These are phyloP conservation scores for Mya arenaria DNA, from an alignment of 1,140 invertebrate genomes.

Conservation along the genomic window DNA sequence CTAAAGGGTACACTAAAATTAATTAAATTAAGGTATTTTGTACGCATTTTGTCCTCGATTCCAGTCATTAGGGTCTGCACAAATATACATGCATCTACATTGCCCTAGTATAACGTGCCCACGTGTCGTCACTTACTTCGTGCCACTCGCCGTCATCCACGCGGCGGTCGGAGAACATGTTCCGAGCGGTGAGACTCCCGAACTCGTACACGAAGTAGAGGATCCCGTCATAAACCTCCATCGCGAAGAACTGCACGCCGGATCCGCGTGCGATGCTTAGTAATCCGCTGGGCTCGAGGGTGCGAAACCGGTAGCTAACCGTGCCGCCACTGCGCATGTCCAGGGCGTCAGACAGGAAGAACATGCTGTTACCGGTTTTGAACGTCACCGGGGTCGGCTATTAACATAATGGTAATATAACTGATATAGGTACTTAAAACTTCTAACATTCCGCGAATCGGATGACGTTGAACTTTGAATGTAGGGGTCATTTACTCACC, in stretches of 20 bases:
- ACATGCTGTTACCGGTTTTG: background rate
- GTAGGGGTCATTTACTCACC: background rate
- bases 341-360: background rate
- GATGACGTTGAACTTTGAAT: background rate
- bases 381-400: constrained; percentile 39
- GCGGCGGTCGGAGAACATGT: constrained; percentile 48
- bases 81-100: too few species aligned
- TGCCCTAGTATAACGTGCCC: too few species aligned
- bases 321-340: constrained; percentile 33
- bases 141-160: constrained; percentile 71
- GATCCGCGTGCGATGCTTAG: constrained; percentile 3
- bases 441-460: background rate
- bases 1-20: too few species aligned
- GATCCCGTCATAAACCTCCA: constrained; percentile 74
- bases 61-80: too few species aligned
- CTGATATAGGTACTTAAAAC: background rate
- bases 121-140: too few species aligned
- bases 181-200: constrained; percentile 55
- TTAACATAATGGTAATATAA: background rate
- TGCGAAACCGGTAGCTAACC: constrained; percentile 44
- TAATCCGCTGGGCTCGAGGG: constrained; percentile 41
- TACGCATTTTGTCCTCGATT: too few species aligned
- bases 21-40: too few species aligned
- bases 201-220: constrained; percentile 73
- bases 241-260: constrained; percentile 51